Conservation (phyloP, 2,888 invertebrate genomes). For the Orthosia incerta region DNA sequence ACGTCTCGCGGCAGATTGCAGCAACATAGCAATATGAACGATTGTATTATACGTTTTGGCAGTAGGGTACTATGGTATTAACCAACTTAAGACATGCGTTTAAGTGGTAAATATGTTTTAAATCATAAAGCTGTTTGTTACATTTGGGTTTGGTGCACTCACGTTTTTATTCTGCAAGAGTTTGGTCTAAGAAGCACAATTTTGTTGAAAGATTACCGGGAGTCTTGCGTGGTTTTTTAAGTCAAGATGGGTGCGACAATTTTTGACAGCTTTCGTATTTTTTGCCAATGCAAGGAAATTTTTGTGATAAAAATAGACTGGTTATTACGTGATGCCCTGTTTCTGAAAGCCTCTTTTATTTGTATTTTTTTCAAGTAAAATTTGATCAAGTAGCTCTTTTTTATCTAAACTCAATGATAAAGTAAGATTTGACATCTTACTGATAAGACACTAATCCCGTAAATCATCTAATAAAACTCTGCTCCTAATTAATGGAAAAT, state of each 20-base stretch:
- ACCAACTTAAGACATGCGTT: neutral
- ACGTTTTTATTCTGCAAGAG: neutral
- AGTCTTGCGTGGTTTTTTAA: neutral
- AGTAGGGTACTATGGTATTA: neutral
- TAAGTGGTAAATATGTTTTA: neutral
- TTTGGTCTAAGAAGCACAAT: neutral
- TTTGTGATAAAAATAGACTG: neutral
- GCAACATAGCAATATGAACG: conserved; percentile 49
- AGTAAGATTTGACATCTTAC: too few relatives aligned
- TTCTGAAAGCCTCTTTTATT: neutral
- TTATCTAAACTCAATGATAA: neutral
- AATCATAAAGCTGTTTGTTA: neutral
- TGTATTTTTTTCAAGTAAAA: too few relatives aligned
- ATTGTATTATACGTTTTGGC: conserved; percentile 35
- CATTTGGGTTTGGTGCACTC: neutral
- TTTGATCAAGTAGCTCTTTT: neutral
- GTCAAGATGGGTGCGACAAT: too few relatives aligned
- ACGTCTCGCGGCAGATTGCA: conserved; percentile 53
- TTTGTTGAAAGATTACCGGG: neutral
- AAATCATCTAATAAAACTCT: neutral
- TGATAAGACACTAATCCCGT: neutral
- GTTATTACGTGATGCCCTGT: neutral
- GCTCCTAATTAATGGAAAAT: conserved; percentile 43
- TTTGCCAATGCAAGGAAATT: neutral
- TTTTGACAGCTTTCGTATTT: neutral